Evolutionary conservation across 2,888 invertebrate species (phyloP).

Genomic region (Boloria selene): DNA sequence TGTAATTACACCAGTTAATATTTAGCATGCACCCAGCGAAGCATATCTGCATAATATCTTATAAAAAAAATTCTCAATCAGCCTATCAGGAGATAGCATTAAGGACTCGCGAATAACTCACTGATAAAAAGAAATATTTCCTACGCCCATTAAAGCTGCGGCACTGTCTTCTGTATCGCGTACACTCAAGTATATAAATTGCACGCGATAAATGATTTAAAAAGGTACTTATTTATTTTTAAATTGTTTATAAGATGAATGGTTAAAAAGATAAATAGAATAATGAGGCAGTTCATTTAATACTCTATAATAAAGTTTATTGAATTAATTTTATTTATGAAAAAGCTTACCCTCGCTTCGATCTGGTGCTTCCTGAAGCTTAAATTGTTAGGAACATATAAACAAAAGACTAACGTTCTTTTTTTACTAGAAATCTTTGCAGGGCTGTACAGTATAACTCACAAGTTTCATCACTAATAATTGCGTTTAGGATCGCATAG

Average conservation of each 20-base stretch:
- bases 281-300: no score
- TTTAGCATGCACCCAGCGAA: constrained; percentile 9
- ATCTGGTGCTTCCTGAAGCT: no score
- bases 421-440: no score
- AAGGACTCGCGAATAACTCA: constrained; percentile 26
- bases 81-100: constrained; percentile 22
- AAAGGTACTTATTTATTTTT: constrained; percentile 12
- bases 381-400: no score
- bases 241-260: constrained; percentile 6
- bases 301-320: no score
- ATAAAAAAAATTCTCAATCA: constrained; percentile 25
- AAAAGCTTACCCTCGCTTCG: no score
- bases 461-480: no score
- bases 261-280: no score
- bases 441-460: no score
- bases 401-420: no score
- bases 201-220: constrained; percentile 22
- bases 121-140: constrained; percentile 34
- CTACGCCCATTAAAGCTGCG: constrained; percentile 28
- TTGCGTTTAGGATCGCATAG: no score
- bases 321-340: no score
- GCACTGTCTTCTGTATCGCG: constrained; percentile 25
- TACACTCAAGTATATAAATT: constrained; percentile 17
- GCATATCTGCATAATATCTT: constrained; percentile 17
- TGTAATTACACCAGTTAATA: not conserved